Evolutionary conservation across 2,797 vertebrate genomes (phyloP).

Genomic region (Xyrichtys novacula): DNA sequence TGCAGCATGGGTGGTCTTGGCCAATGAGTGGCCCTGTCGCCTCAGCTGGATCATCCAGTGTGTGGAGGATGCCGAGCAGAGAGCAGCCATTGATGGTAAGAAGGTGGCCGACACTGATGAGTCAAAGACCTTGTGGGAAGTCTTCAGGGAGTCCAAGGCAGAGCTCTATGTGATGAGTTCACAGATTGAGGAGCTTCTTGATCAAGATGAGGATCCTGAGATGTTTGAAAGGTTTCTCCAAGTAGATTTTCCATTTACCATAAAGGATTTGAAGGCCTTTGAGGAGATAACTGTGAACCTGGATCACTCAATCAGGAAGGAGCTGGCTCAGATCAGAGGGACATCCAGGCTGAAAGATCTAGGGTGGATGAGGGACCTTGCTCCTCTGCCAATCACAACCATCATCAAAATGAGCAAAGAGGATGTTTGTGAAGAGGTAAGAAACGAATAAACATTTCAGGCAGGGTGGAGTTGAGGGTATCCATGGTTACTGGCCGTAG

Average conservation of each 20-base stretch:
- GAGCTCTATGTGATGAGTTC: slow-evolving; percentile 86
- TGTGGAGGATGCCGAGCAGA: slow-evolving; percentile 87
- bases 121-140: slow-evolving; percentile 83
- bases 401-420: slow-evolving; percentile 81
- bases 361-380: slow-evolving; percentile 64
- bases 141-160: slow-evolving; percentile 83
- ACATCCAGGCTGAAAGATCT: slow-evolving; percentile 77
- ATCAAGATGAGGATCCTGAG: slow-evolving; percentile 91
- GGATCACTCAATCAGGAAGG: slow-evolving; percentile 87
- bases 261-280: slow-evolving; percentile 77
- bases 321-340: slow-evolving; percentile 86
- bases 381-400: slow-evolving; percentile 72
- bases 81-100: neutral
- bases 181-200: slow-evolving; percentile 83
- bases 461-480: neutral
- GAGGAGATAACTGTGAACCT: slow-evolving; percentile 87
- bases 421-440: slow-evolving; percentile 85
- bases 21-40: slow-evolving; percentile 93
- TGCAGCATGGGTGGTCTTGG: slow-evolving; percentile 91
- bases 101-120: rapidly evolving
- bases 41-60: slow-evolving; percentile 94
- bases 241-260: slow-evolving; percentile 85
- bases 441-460: slow-evolving; percentile 13
- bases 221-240: slow-evolving; percentile 89
- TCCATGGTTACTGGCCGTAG: neutral